Conservation (phyloP, 2,797 vertebrate genomes). For the Rhyacichthys aspro region DNA sequence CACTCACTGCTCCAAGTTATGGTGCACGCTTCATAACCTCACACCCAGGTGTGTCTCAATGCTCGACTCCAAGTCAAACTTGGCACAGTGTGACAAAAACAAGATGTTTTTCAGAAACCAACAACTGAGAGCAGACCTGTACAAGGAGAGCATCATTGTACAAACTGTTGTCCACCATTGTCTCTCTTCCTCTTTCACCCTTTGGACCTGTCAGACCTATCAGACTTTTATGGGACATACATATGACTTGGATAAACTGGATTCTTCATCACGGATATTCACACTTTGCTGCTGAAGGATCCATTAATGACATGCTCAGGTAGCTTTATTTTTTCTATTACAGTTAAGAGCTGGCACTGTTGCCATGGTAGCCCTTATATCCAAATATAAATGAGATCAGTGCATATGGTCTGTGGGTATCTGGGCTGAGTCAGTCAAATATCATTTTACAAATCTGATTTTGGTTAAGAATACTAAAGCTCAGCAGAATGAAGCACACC, state of each 20-base stretch:
- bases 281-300: no score
- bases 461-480: no score
- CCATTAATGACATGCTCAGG: conserved; percentile 57
- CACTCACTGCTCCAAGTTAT: neutral
- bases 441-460: no score
- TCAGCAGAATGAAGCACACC: no score
- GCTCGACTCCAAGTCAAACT: conserved; percentile 47
- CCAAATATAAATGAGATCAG: no score
- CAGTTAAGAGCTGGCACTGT: no score
- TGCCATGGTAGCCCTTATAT: no score
- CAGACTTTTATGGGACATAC: conserved; percentile 3
- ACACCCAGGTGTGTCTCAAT: conserved; percentile 61
- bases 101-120: conserved; percentile 35
- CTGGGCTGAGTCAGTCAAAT: no score
- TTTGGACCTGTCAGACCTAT: neutral
- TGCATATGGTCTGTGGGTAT: no score
- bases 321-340: conserved; percentile 28
- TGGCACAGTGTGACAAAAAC: conserved; percentile 46
- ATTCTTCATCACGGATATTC: no score
- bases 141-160: conserved; percentile 25
- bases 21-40: conserved; percentile 48
- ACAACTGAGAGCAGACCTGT: conserved; percentile 24
- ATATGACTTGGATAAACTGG: no score
- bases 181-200: conserved; percentile 12
- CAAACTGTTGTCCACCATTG: conserved; percentile 8